Base-by-base conservation (phyloP, 2,113 vertebrate genomes). In the Beaufortia kweichowensis region DNA sequence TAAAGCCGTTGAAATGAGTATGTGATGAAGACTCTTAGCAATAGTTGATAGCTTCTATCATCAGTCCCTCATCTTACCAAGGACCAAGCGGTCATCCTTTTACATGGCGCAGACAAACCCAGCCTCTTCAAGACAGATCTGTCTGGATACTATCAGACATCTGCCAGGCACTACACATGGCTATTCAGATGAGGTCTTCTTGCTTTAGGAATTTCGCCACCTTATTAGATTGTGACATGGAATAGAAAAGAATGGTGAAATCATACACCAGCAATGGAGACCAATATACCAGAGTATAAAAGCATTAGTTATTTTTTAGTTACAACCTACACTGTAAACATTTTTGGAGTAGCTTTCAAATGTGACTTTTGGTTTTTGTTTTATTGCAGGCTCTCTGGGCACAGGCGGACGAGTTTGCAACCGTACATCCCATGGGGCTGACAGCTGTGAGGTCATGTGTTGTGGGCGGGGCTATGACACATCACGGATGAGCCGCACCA, bases 391-490 rank as follows among this genome's bases (percentile, higher is more conserved):
- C 1, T 97, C 96, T 7, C 84, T 92, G 0, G 96, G 96, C 31
- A 98, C 96, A 0, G 94, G 91, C 0, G 96, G 96, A 0, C 94
- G 96, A 0, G 86, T 94, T n/a, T 98, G 96, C 66, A 96, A 96
- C 93, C 89, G 94, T 39, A 96, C 91, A 0, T 98, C 96, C 1
- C 91, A 92, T 0, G 94, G 94, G 65, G 91, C 91, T 82, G 95
- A 96, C 89, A 92, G 96, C 92, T 99, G 96, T 0, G 96, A 98
- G 67, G 95, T 98, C 81, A 96, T 98, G 96, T 98, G 96, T 90
- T 99, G 97, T 0, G 96, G 95, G 10, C 92, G 96, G 6, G 96
- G 96, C 75, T 97, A 98, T 0, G 95, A 98, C 89, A 98, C 96
- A 1, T 90, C 95, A 6, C 93, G 90, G 0, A 80, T 98, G 81